Evolutionary conservation across 2,113 vertebrate species (phyloP).

Genomic region (Sciurus niger): DNA sequence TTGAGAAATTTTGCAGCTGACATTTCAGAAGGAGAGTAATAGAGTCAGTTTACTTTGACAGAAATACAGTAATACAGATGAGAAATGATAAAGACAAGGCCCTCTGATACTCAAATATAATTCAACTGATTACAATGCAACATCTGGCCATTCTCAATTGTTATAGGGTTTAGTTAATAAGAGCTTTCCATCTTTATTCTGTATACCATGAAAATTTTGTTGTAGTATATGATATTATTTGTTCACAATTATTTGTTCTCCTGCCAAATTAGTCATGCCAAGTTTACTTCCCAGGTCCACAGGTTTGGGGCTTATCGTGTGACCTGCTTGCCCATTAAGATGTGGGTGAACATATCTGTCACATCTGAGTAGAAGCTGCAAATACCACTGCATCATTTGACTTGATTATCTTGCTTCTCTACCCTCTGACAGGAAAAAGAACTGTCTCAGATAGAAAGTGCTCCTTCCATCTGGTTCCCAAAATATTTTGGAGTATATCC

Average conservation of each 20-base stretch:
- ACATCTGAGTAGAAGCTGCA: not conserved
- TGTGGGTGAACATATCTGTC: not conserved
- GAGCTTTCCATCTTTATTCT: constrained; percentile 1
- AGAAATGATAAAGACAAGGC: not conserved
- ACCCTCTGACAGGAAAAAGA: not conserved
- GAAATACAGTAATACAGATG: not conserved
- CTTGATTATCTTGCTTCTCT: not conserved
- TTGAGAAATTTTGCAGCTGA: not conserved
- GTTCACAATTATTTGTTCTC: not conserved
- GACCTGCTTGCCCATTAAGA: not conserved
- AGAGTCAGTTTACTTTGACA: not conserved
- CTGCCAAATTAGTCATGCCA: not conserved
- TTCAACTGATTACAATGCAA: not conserved
- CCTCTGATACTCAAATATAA: not conserved
- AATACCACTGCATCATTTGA: not conserved
- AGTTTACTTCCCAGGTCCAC: not conserved
- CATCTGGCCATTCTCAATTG: no score
- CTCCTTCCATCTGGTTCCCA: not conserved
- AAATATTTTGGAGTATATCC: not conserved
- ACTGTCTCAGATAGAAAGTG: not conserved
- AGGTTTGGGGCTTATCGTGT: not conserved
- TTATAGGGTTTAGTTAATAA: not conserved
- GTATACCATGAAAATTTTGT: not conserved
- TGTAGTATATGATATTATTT: constrained; percentile 5
- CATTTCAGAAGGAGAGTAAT: constrained; percentile 21